Percentiles rank a stretch among this genome's conserved stretches.
phyloP scores from a whole-genome alignment of 1,140 invertebrate species.

The Caerostris darwini region DNA sequence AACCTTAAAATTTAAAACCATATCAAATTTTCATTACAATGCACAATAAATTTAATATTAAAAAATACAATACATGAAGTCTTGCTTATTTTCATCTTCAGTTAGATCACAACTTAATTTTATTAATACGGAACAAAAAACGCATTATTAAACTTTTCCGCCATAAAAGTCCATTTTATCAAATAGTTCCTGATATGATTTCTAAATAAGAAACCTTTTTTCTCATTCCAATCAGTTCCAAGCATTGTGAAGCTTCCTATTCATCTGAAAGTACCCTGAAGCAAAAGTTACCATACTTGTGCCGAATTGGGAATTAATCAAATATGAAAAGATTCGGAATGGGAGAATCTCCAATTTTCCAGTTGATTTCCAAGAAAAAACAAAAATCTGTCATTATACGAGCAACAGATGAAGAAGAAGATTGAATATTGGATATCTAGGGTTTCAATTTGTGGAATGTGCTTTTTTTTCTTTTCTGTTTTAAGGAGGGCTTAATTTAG shows the following conservation, averaged over 20 bases:
- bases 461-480: too few relatives aligned
- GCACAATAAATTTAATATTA: not conserved
- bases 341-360: not conserved
- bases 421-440: constrained; percentile 16
- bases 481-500: not conserved
- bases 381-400: constrained; percentile 20
- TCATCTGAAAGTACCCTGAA: not conserved
- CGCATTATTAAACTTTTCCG: not conserved
- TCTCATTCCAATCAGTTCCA: not conserved
- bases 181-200: not conserved
- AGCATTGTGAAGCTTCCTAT: not conserved
- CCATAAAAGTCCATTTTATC: not conserved
- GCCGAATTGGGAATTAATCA: constrained; percentile 25
- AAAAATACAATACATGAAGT: not conserved
- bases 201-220: not conserved
- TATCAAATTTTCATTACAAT: too few relatives aligned
- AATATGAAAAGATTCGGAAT: constrained; percentile 14
- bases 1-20: too few relatives aligned
- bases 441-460: not conserved
- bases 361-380: not conserved
- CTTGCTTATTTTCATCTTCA: too few relatives aligned
- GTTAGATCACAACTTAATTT: too few relatives aligned
- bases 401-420: not conserved
- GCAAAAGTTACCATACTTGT: not conserved
- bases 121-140: too few relatives aligned